These are phyloP conservation scores for Anastatus disparis DNA, from an alignment of 1,140 invertebrate genomes.

Conservation along the genomic window DNA sequence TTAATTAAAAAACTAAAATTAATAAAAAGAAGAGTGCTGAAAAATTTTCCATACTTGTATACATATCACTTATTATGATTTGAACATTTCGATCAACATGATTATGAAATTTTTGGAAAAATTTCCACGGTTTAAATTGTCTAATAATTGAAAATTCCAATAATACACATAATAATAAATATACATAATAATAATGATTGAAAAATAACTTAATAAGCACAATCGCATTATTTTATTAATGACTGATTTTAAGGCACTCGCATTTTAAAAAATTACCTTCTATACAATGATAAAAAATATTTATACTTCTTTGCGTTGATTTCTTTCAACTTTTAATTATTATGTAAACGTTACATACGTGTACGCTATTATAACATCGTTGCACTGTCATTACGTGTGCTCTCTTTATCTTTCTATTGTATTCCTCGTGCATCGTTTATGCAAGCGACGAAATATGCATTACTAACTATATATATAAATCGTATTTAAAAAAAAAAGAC, in stretches of 20 bases:
- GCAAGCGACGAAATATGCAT: too few relatives aligned
- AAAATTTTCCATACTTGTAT: too few relatives aligned
- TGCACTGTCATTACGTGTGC: constrained; percentile 20
- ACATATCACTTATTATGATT: too few relatives aligned
- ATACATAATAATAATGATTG: background rate
- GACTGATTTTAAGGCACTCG: constrained; percentile 35
- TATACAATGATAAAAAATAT: constrained; percentile 22
- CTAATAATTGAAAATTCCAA: too few relatives aligned
- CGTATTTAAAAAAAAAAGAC: constrained; percentile 27
- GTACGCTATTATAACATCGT: constrained; percentile 12
- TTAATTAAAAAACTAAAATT: too few relatives aligned
- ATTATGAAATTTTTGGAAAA: too few relatives aligned
- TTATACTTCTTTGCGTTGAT: too few relatives aligned
- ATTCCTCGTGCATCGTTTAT: background rate
- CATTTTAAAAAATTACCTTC: background rate
- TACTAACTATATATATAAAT: too few relatives aligned
- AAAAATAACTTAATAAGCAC: constrained; percentile 23
- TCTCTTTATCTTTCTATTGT: background rate
- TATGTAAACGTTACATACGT: constrained; percentile 11
- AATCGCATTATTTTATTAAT: background rate
- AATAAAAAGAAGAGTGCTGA: too few relatives aligned
- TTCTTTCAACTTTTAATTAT: too few relatives aligned
- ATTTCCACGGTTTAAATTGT: too few relatives aligned
- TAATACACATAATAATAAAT: constrained; percentile 12
- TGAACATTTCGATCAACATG: too few relatives aligned